Base-by-base conservation (phyloP, 2,113 vertebrate genomes). In the Xiphias gladius region DNA sequence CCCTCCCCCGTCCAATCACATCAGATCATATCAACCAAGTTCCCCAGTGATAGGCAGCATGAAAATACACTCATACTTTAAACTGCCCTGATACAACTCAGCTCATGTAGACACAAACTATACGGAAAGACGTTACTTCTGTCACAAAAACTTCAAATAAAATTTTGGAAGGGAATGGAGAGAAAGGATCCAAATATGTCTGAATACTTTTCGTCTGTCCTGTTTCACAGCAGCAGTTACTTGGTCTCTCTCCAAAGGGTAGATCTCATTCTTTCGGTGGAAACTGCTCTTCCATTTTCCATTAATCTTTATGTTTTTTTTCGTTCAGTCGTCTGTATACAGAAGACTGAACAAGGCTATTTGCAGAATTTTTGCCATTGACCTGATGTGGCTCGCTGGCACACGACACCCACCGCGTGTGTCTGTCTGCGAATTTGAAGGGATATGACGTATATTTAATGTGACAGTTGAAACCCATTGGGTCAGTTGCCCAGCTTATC, bases 21-120 rank as follows among this genome's bases (percentile, higher is more conserved):
- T n/a, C n/a, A n/a, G n/a, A n/a, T n/a, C n/a, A n/a, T n/a, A 20
- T 71, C 82, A 80, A 39, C 82, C 66, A 66, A 17, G 14, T 13
- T 32, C 39, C 55, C 32, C 58, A 7, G 50, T 26, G 30, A 73
- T 1, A 65, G 81, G 72, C 64, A 11, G 63, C 76, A 69, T 46
- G 57, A 57, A 79, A 68, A 81, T 71, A 24, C 67, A 11, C 58
- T 61, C 17, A 0, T 17, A 37, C 73, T 58, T 82, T 57, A 72
- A 71, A 52, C 0, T 12, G 9, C 14, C 19, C 14, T 13, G 55
- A n/a, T 62, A 39, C 71, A 81, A 55, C 32, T 16, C 35, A 4
- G 9, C 13, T 24, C 71, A 19, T 22, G 32, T 37, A 28, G 35
- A 7, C 57, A 26, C n/a, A 46, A 7, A 20, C 71, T 39, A 1